Conservation (phyloP, 92 coral and sea anemone genomes). For the Paragorgia papillata region DNA sequence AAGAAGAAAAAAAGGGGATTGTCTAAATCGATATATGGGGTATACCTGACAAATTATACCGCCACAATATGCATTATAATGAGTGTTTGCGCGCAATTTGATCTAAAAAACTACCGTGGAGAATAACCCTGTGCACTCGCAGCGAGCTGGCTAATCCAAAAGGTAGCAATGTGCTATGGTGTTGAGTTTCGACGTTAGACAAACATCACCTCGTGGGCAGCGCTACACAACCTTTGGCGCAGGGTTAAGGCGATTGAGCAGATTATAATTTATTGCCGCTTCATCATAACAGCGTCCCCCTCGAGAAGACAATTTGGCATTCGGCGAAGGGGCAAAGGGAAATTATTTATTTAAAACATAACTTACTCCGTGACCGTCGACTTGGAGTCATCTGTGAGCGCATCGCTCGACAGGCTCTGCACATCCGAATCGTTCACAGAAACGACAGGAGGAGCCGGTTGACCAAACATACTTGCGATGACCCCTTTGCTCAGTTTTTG, state of each 20-base stretch:
- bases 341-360: neutral
- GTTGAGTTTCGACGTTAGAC: conserved; percentile 28
- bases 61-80: too few relatives aligned
- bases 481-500: conserved; percentile 54
- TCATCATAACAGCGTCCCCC: neutral
- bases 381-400: conserved; percentile 90
- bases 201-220: conserved; percentile 9
- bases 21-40: too few relatives aligned
- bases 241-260: conserved; percentile 15
- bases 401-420: conserved; percentile 94
- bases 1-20: too few relatives aligned
- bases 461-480: conserved; percentile 65
- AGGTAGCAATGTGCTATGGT: neutral
- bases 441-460: conserved; percentile 80
- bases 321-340: neutral
- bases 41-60: too few relatives aligned
- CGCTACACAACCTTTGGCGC: neutral
- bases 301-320: neutral
- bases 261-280: conserved; percentile 22
- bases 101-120: neutral
- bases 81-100: neutral
- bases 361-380: conserved; percentile 84
- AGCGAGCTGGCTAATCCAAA: conserved; percentile 14
- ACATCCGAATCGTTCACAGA: conserved; percentile 86
- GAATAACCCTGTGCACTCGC: neutral